Base-by-base conservation (phyloP, 2,888 invertebrate genomes). In the Callimorpha dominula region DNA sequence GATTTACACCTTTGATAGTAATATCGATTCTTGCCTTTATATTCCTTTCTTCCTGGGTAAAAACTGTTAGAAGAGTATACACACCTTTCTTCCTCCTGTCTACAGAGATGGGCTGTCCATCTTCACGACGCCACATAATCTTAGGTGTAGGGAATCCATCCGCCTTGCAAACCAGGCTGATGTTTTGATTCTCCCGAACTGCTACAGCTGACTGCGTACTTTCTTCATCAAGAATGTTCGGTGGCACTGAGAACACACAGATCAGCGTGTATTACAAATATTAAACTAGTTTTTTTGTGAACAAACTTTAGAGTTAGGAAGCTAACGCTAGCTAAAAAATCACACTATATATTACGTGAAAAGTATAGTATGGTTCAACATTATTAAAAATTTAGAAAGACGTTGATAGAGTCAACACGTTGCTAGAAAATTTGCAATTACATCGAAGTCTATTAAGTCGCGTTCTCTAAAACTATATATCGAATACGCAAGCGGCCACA, bases 41-140 rank as follows among this genome's bases (percentile, higher is more conserved):
- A 7, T 31, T 15, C 1, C 52, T 40, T 17, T 15, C 17, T 31
- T n/a, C 5, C 0, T 7, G 6, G 17, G 9, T 52, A 4, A 20
- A 31, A 31, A 31, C 0, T 14, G 20, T 12, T 50, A 6, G 6
- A 8, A n/a, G n/a, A 2, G 2, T 20, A 20, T 31, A 60, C 68
- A n/a, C 20, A 75, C 98, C 98, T 97, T 98, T 98, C 96, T 97
- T 98, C 92, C 98, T 97, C 78, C 97, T 97, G 88, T 98, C 98
- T 60, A 98, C 97, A 50, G 97, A 97, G 89, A 99, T 98, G 76
- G 97, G 97, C 91, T 98, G 98, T 42, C 98, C 98, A 89, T 99
- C 99, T 89, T 99, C 99, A 70, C 99, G 96, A 79, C 98, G 96
- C 99, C 99, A 99, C 96, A 98, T 98, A 85, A 99, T 98, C 93